Evolutionary conservation across 2,888 invertebrate genomes (phyloP), one percentile per base, ranked within the genome.

Genomic region (Epinotia nisella): DNA sequence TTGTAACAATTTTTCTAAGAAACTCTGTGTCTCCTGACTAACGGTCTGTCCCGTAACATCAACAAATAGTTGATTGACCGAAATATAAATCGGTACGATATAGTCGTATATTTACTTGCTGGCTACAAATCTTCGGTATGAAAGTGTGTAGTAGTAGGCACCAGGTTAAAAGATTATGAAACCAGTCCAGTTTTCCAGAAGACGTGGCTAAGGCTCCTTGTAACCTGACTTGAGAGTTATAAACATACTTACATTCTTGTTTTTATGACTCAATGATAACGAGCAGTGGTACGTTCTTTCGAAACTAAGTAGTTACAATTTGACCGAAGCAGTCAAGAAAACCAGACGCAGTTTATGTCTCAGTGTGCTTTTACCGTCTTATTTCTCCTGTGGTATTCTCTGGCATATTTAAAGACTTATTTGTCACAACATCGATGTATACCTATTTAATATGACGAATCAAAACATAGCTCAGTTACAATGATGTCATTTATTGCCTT

Each of bases 81-180:
- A n/a, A n/a, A 49, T 3, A 49, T n/a, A 49, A 4, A 49, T n/a
- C n/a, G 49, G n/a, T 49, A 49, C n/a, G n/a, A 49, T n/a, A 35
- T 49, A n/a, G 5, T 49, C 49, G 49, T n/a, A 49, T n/a, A n/a
- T n/a, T 49, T 15, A 5, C 15, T 45, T 15, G n/a, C n/a, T n/a
- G n/a, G 75, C 82, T 87, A 88, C 84, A 88, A 87, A 88, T 87
- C 82, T 83, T 85, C 86, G 86, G 87, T 86, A 87, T 83, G 79
- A 74, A 86, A 87, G 84, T 83, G 83, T 82, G 81, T 83, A 29
- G n/a, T n/a, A n/a, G n/a, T n/a, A n/a, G n/a, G n/a, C n/a, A n/a
- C n/a, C n/a, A n/a, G 29, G 41, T 29, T 51, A 41, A 73, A 62
- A 58, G 39, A 24, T 71, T 66, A 45, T 60, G 24, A 69, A 73